Evolutionary conservation across 2,888 invertebrate species (phyloP), one percentile per base, ranked within the genome.

Genomic region (Asteroscopus sphinx): DNA sequence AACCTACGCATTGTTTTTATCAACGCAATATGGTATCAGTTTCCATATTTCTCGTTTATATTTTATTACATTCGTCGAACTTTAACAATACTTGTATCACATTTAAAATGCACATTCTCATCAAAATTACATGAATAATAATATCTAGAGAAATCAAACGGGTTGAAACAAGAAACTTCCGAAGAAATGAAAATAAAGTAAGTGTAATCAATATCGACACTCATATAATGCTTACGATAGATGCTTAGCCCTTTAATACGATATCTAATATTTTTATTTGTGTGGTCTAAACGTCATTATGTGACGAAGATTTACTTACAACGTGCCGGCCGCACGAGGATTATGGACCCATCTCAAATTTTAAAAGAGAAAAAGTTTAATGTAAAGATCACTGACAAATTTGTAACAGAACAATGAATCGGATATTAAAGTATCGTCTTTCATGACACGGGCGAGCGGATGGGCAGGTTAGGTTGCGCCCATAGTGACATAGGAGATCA

Each of bases 351-450:
- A 79, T 87, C 88, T 93, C 91, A 87, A 88, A 85, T 93, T 93
- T 88, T 87, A 89, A 89, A 90, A 86, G 86, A 85, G 85, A 91
- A 93, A 93, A 92, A 91, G 90, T 92, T 92, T 88, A 88, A 91
- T 93, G 91, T 92, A 86, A 93, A 93, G 93, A 94, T 94, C 93
- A 90, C 93, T 94, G 93, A 94, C 93, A 93, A 93, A 93, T 94
- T 94, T 94, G 93, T 93, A 93, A 93, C 94, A 93, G 93, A 92
- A 93, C 93, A 94, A 93, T 93, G 93, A 93, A 89, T 93, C 88
- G 92, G 93, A 92, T 92, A 92, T 93, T 91, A 92, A 91, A 91
- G 92, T 93, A 93, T 94, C 93, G 81, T 80, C 86, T 94, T 94
- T 91, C 93, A 88, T 90, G 94, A 91, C 89, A 89, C 90, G 89